phyloP scores from a whole-genome alignment of 2,113 vertebrate species.

The Hemibagrus wyckioides region DNA sequence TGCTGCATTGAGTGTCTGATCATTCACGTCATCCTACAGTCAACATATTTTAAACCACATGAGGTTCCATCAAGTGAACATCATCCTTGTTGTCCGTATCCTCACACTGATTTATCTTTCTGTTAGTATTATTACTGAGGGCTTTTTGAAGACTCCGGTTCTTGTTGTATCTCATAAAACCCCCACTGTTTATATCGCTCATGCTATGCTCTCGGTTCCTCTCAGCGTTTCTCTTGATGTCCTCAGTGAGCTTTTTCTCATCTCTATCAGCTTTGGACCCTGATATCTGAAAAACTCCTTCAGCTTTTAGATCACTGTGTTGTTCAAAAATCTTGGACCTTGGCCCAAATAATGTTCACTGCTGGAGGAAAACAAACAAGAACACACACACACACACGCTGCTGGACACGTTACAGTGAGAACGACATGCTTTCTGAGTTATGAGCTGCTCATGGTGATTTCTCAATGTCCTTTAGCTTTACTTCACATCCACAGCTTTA shows the following conservation, averaged over 20 bases:
- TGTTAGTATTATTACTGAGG: neutral
- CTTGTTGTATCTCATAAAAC: too few species aligned
- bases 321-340: neutral
- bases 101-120: too few species aligned
- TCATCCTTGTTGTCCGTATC: too few species aligned
- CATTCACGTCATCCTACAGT: neutral
- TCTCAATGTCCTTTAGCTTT: slow-evolving; percentile 32
- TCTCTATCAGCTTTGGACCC: neutral
- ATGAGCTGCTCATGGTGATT: neutral
- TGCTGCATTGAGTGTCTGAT: neutral
- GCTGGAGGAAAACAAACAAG: neutral
- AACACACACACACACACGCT: neutral
- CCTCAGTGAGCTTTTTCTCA: neutral
- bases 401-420: neutral
- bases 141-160: neutral
- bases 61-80: neutral
- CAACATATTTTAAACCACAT: neutral
- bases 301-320: neutral
- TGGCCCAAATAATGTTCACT: neutral
- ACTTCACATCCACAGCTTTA: slow-evolving; percentile 5
- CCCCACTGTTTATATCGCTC: neutral
- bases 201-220: neutral
- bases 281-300: neutral
- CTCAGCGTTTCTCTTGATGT: neutral
- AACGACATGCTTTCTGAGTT: neutral